Base-by-base conservation (phyloP, 2,113 vertebrate genomes). In the Reinhardtius hippoglossoides region DNA sequence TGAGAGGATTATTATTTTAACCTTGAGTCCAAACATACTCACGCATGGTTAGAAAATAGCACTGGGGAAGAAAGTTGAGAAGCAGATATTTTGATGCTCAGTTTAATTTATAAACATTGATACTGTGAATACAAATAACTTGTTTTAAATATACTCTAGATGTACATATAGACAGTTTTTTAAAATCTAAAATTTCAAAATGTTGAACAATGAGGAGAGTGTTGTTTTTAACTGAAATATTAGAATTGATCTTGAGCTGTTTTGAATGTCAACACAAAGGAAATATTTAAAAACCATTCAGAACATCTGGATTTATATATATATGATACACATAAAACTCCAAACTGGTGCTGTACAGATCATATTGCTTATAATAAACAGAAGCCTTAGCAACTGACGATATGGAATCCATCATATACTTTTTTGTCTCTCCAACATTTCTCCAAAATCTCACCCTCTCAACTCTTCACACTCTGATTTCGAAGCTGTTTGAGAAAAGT, bases 1-100 rank as follows among this genome's bases (percentile, higher is more conserved):
- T 75, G 46, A 62, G 42, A 56, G 70, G 65, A 69, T 69, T 68
- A 21, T 37, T 20, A 54, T 68, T 72, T 59, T 20, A 54, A 64
- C n/a, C 24, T 59, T 68, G 5, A 31, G 20, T 37, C 55, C 48
- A 67, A 56, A 71, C 61, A 70, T 61, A 60, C 15, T 21, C 4
- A 20, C 56, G 10, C 26, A 56, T n/a, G n/a, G 12, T 16, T 31
- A 16, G 9, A 67, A 73, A 80, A 46, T 54, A 9, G 9, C 35
- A 44, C 31, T 1, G 20, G 26, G 12, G 1, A 26, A 61, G 13
- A 9, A 65, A 20, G 31, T 46, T 9, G 21, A 66, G 14, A 1
- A n/a, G 14, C 10, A 62, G 16, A 24, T 16, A 57, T 68, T 26
- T 50, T n/a, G 9, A 61, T 8, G 5, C 24, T 77, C 10, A 16